Evolutionary conservation across 2,113 vertebrate genomes (phyloP).

Genomic region (Dicentrarchus labrax): DNA sequence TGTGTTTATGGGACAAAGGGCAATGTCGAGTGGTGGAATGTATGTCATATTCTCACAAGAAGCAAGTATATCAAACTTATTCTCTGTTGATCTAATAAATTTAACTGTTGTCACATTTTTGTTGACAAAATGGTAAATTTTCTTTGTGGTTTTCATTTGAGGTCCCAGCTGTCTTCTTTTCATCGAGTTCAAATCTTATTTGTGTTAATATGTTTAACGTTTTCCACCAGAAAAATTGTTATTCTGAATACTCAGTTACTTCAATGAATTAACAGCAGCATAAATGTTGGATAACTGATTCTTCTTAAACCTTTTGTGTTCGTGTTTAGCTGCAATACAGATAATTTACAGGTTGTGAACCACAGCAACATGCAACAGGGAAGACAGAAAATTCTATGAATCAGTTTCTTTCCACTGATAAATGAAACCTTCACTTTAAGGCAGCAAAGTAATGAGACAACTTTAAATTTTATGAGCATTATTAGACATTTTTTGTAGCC

Average conservation of each 20-base stretch:
- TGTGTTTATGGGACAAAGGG: slow-evolving; percentile 26
- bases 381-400: not conserved
- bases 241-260: not conserved
- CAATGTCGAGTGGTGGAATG: slow-evolving; percentile 21
- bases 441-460: not conserved
- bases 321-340: not conserved
- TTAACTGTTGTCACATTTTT: slow-evolving; percentile 51
- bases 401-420: not conserved
- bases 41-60: slow-evolving; percentile 30
- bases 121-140: slow-evolving; percentile 30
- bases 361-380: not conserved
- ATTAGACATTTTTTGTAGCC: not conserved
- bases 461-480: not conserved
- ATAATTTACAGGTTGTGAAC: not conserved
- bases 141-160: slow-evolving; percentile 3
- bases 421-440: not conserved
- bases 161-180: not conserved
- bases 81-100: slow-evolving; percentile 50
- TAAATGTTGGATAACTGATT: no score
- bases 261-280: not conserved
- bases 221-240: not conserved
- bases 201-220: not conserved
- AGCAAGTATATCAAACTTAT: not conserved
- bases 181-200: not conserved
- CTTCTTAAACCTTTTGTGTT: not conserved